Evolutionary conservation across 2,113 vertebrate genomes (phyloP), one percentile per base, ranked within the genome.

Genomic region (Silurus asotus): DNA sequence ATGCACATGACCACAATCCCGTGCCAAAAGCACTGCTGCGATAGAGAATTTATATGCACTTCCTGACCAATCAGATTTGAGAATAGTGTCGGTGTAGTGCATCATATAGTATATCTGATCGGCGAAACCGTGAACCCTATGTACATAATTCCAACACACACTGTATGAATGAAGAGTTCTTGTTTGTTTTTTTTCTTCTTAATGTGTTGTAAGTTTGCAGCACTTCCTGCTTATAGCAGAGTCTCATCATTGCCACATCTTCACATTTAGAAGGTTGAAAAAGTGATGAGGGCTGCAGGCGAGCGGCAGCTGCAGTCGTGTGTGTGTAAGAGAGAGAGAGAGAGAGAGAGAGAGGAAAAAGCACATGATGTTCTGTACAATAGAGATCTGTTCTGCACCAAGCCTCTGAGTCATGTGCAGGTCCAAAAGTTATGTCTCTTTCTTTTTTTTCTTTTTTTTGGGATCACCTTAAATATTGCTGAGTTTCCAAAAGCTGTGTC

Each of bases 171-270:
- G 14, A 8, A 70, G 14, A 45, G 61, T 37, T 9, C 37, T 7
- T 37, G 1, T 45, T 8, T 70, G 3, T 37, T 14, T 37, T 6
- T 11, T 56, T 15, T 8, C 10, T 58, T 58, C 17, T 61, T 7
- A 2, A 25, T 11, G 23, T 25, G 62, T 0, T 14, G 11, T 28
- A 11, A 28, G 64, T 5, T 65, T 48, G 17, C 48, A 72, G 37
- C 37, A 48, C 69, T 48, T 59, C 14, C 48, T 59, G 48, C 64
- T 85, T 48, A 37, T 64, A 72, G 76, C 51, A 23, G 4, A 55
- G 64, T 72, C 84, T 86, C 79, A 45, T 53, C 74, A 82, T 55
- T 37, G 53, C 69, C 65, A n/a, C 58, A 25, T 83, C 15, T 20
- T 56, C 59, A 55, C 51, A 28, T 84, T 76, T 28, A 37, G 25